Base-by-base conservation (phyloP, 2,797 vertebrate species). In the Phoxinus dragarum region DNA sequence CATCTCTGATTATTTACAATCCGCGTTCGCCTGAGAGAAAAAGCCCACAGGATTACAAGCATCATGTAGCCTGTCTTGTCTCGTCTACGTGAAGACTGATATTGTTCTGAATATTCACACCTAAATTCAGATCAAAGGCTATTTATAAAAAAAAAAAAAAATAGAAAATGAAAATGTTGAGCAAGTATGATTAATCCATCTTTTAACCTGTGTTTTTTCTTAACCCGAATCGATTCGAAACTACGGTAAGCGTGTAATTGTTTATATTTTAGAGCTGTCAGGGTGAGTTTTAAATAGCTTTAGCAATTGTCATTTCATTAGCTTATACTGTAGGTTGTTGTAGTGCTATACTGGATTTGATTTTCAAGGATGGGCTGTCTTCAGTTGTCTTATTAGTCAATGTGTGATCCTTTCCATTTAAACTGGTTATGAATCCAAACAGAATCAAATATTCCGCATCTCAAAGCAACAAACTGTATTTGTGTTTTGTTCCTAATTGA, bases 1-100 rank as follows among this genome's bases (percentile, higher is more conserved):
- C 79, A 66, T 82, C 84, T 76, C 59, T 82, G 68, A 79, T 73
- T 83, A 87, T 80, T 47, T 73, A 61, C 72, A 71, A 72, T 78
- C 85, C 27, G 23, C 56, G 52, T 66, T 76, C 34, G 9, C 66
- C 12, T 84, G 36, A 73, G 27, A 77, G 72, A 49, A 72, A 31
- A 77, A 71, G 21, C 78, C n/a, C 42, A 81, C 68, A 71, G 9
- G 76, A 59, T 38, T 54, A 27, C 6, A 34, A 31, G 38, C 7
- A 75, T 80, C 31, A 77, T 71, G 47, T 68, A 23, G 73, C 27
- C 27, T 68, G 67, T 69, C 36, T 77, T 59, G 52, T 27, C 31
- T 81, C 59, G 27, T 72, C 38, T 47, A 7, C 36, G 1, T 40
- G 1, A 27, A 38, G 47, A 52, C 10, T 54, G 52, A 61, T 61